These are phyloP conservation scores for Hylyphantes graminicola DNA, from an alignment of 1,140 invertebrate species.

Conservation along the genomic window DNA sequence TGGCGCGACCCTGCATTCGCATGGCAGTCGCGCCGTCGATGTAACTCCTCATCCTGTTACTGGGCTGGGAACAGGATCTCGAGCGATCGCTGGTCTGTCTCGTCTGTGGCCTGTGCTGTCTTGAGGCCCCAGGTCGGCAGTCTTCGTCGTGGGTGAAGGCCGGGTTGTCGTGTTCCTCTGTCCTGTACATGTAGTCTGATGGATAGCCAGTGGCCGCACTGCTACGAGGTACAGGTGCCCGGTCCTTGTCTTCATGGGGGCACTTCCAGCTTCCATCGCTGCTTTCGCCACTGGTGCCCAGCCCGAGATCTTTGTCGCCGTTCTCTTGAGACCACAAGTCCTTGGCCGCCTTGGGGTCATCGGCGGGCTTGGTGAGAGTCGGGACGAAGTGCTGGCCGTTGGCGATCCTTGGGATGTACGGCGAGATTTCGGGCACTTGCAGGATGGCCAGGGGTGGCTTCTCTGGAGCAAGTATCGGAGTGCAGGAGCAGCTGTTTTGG, in stretches of 20 bases:
- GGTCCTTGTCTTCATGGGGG: slow-evolving; percentile 36
- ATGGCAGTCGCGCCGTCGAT: slow-evolving; percentile 30
- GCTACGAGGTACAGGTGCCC: background rate
- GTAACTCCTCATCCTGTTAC: slow-evolving; percentile 53
- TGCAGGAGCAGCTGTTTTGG: background rate
- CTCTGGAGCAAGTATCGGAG: slow-evolving; percentile 16
- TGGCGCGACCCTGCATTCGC: background rate
- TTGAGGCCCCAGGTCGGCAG: background rate
- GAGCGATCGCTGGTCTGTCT: background rate
- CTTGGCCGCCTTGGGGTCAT: slow-evolving; percentile 1
- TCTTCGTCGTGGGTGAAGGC: slow-evolving; percentile 45
- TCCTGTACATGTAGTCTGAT: background rate
- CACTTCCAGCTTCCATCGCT: slow-evolving; percentile 74
- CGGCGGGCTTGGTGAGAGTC: background rate
- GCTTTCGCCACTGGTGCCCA: slow-evolving; percentile 83
- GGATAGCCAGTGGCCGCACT: background rate
- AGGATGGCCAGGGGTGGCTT: slow-evolving; percentile 24
- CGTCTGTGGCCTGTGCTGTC: background rate
- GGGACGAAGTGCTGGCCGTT: background rate
- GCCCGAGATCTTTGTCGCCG: slow-evolving; percentile 82
- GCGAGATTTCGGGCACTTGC: background rate
- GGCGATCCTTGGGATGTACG: background rate
- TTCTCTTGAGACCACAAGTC: slow-evolving; percentile 37
- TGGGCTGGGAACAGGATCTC: slow-evolving; percentile 34
- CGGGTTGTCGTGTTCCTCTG: slow-evolving; percentile 44